A percentile compares a stretch with the other conserved stretches of the same genome.
Evolutionary conservation across 2,797 vertebrate species (phyloP).

Genomic region (Pempheris klunzingeri): DNA sequence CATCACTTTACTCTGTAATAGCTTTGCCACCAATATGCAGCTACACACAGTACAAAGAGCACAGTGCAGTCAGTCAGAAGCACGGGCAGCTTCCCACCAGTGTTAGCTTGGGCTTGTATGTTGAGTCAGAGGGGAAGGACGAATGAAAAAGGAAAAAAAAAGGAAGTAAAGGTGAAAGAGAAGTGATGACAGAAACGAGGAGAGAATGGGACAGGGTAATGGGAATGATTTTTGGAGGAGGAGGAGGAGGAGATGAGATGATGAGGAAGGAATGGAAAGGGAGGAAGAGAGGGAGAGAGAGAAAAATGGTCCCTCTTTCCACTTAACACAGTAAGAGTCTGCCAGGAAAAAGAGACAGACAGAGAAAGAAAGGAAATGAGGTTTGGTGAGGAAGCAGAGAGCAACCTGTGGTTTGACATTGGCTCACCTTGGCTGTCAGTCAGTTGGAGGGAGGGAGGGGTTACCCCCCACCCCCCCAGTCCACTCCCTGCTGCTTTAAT

Average conservation of each 20-base stretch:
- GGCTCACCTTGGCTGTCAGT: conserved; percentile 73
- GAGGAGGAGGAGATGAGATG: not conserved
- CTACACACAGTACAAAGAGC: not conserved
- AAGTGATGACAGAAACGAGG: conserved; percentile 39
- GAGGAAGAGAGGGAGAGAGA: conserved; percentile 13
- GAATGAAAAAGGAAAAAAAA: conserved; percentile 28
- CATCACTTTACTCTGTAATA: not conserved
- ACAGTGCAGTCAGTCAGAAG: not conserved
- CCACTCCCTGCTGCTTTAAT: conserved; percentile 66
- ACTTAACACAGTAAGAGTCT: conserved; percentile 42
- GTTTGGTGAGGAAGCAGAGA: conserved; percentile 48
- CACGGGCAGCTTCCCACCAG: not conserved
- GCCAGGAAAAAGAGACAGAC: conserved; percentile 18
- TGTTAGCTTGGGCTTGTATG: not conserved
- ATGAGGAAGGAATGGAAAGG: conserved; percentile 5
- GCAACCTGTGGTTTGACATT: conserved; percentile 76
- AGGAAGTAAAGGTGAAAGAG: conserved; percentile 52
- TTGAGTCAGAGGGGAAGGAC: conserved; percentile 7
- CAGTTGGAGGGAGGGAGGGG: conserved; percentile 47
- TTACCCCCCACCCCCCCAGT: conserved; percentile 49
- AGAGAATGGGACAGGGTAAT: conserved; percentile 24
- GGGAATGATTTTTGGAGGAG: conserved; percentile 28
- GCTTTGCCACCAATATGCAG: not conserved
- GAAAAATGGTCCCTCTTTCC: conserved; percentile 15
- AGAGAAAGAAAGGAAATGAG: conserved; percentile 53